Base-by-base conservation (phyloP, 2,888 invertebrate species). In the Junonia oenone region DNA sequence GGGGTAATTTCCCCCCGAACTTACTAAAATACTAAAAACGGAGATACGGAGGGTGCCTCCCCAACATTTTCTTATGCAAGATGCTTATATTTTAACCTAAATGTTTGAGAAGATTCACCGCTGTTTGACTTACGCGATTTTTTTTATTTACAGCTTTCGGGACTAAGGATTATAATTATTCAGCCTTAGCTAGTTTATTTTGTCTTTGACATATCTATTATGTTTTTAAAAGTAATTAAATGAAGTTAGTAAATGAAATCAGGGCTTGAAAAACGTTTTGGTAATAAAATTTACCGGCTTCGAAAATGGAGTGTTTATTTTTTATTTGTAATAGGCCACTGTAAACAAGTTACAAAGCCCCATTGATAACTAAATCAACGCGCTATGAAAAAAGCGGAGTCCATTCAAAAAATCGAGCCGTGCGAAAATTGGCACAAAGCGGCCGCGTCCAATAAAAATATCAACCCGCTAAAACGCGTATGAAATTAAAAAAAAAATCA, bases 11-110 rank as follows among this genome's bases (percentile, higher is more conserved):
- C 81, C 76, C 81, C 89, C 87, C 81, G 83, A 90, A 90, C 90
- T 90, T 89, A 90, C 88, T 90, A 90, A 90, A 90, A 89, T 90
- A 90, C 89, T 90, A 90, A 90, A 90, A 90, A 90, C 90, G 88
- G 87, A 89, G 89, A 90, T 90, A 88, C 81, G 72, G 84, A 83
- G 77, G 71, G 69, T 64, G 61, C 64, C 81, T 78, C 82, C 79
- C 77, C 78, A 70, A 69, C 83, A 78, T 78, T 88, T 90, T 89
- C 89, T 90, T 89, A 90, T 90, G 89, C 90, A 90, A 89, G 89
- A 87, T 85, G 87, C 87, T 90, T 89, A 86, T 86, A 85, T 87
- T 85, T 87, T 87, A 88, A 87, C 87, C 86, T 87, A 88, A 76
- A 88, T 87, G 86, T 84, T 79, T 81, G 68, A 62, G 63, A 64